phyloP scores from a whole-genome alignment of 1,140 invertebrate genomes.

The Drosophila tristis region DNA sequence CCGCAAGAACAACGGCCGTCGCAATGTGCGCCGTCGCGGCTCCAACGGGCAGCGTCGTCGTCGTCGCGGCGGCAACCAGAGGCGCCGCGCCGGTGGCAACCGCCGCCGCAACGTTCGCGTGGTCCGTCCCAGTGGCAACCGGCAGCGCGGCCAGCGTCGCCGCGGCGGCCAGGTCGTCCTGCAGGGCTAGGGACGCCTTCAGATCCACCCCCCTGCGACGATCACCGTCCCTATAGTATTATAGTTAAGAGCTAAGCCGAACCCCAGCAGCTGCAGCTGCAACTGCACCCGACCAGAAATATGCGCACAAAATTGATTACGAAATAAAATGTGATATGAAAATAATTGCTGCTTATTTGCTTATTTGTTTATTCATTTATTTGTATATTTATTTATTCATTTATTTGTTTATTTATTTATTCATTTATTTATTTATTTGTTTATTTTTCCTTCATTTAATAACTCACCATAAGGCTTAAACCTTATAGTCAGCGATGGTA shows the following conservation, averaged over 20 bases:
- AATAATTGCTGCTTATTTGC: slow-evolving; percentile 8
- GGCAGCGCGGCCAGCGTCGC: slow-evolving; percentile 47
- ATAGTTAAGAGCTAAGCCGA: slow-evolving; percentile 63
- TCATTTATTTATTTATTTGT: too few relatives aligned
- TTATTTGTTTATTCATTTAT: too few relatives aligned
- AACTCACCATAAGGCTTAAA: too few relatives aligned
- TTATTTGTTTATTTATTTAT: too few relatives aligned
- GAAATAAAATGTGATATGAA: slow-evolving; percentile 71
- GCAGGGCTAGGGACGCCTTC: slow-evolving; percentile 39
- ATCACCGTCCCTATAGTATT: slow-evolving; percentile 56
- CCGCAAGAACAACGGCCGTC: slow-evolving; percentile 61
- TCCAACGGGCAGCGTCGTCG: slow-evolving; percentile 41
- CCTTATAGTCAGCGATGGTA: too few relatives aligned
- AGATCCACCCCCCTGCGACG: not conserved
- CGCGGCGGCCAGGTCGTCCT: slow-evolving; percentile 48
- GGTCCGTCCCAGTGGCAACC: slow-evolving; percentile 30
- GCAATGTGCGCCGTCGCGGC: slow-evolving; percentile 53
- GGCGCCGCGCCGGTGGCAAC: slow-evolving; percentile 51
- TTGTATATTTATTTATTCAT: too few relatives aligned
- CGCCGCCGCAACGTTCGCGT: slow-evolving; percentile 52
- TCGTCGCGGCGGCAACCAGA: slow-evolving; percentile 39
- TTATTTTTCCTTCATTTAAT: too few relatives aligned
- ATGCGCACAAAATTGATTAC: slow-evolving; percentile 29
- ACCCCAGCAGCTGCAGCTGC: not conserved
- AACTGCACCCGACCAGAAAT: slow-evolving; percentile 8